Evolutionary conservation across 2,797 vertebrate species (phyloP).

Genomic region (Caiman crocodilus): DNA sequence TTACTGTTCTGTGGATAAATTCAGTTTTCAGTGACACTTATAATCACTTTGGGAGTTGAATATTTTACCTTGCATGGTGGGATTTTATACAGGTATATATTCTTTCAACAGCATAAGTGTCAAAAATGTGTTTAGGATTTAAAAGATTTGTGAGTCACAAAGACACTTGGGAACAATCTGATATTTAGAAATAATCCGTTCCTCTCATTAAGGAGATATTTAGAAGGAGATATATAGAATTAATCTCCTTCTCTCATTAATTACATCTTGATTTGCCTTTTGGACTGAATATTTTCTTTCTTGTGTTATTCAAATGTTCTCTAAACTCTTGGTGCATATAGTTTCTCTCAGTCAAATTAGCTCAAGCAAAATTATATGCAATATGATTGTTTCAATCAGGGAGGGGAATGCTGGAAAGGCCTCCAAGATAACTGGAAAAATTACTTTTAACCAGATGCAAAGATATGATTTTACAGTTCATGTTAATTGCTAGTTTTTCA

Average conservation of each 20-base stretch:
- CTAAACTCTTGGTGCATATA: background rate
- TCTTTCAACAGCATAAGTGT: background rate
- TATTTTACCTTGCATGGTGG: too few relatives aligned
- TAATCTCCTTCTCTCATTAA: background rate
- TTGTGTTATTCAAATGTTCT: background rate
- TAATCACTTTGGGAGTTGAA: too few relatives aligned
- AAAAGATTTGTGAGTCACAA: background rate
- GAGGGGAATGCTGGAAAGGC: background rate
- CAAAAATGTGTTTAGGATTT: background rate
- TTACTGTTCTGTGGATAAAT: too few relatives aligned
- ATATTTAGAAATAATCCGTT: background rate
- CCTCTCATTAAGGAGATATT: too few relatives aligned
- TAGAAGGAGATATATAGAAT: too few relatives aligned
- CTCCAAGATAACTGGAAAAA: background rate
- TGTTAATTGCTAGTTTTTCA: background rate
- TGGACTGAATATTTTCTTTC: background rate
- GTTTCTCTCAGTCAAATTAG: background rate
- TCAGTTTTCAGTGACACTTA: too few relatives aligned
- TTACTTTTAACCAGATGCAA: conserved; percentile 17
- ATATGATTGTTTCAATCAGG: conserved; percentile 25
- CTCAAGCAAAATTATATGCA: conserved; percentile 12
- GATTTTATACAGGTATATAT: background rate
- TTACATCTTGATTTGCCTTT: background rate
- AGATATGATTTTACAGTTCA: conserved; percentile 23
- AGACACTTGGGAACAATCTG: background rate